Conservation (phyloP, 1,140 invertebrate genomes). For the Camponotus vicinus region DNA sequence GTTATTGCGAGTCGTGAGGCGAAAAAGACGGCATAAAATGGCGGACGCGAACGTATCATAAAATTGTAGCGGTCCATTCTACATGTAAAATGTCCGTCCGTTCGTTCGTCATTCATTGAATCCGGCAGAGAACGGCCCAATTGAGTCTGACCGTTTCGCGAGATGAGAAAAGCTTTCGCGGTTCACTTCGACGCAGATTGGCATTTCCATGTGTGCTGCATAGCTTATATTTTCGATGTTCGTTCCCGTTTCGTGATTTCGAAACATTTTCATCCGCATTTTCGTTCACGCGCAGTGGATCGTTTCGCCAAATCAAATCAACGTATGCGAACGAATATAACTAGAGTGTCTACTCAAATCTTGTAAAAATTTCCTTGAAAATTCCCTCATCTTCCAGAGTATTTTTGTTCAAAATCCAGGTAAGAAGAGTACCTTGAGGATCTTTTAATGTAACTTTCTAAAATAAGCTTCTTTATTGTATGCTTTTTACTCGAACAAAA, state of each 20-base stretch:
- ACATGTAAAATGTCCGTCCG: conserved; percentile 25
- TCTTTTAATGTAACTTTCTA: too few species aligned
- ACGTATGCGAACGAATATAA: background rate
- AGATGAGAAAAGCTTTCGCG: conserved; percentile 31
- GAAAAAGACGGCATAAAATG: conserved; percentile 26
- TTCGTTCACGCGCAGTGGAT: background rate
- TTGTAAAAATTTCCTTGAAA: too few species aligned
- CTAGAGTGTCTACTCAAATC: too few species aligned
- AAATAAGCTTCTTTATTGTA: too few species aligned
- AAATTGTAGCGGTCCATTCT: conserved; percentile 40
- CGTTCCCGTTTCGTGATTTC: conserved; percentile 6
- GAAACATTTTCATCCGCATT: background rate
- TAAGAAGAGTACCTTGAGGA: too few species aligned
- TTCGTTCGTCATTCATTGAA: conserved; percentile 53
- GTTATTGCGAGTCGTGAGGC: conserved; percentile 61
- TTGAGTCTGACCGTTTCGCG: conserved; percentile 31
- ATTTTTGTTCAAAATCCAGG: too few species aligned
- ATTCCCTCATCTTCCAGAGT: too few species aligned
- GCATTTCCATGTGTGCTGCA: background rate
- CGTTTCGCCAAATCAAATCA: conserved; percentile 5
- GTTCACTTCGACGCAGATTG: background rate
- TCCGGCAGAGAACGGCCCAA: conserved; percentile 35
- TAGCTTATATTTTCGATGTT: background rate
- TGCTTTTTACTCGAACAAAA: too few species aligned
- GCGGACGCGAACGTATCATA: conserved; percentile 29